A percentile compares a stretch with the other conserved stretches of the same genome.
phyloP scores from a whole-genome alignment of 2,888 invertebrate species.

The Adineta ricciae region DNA sequence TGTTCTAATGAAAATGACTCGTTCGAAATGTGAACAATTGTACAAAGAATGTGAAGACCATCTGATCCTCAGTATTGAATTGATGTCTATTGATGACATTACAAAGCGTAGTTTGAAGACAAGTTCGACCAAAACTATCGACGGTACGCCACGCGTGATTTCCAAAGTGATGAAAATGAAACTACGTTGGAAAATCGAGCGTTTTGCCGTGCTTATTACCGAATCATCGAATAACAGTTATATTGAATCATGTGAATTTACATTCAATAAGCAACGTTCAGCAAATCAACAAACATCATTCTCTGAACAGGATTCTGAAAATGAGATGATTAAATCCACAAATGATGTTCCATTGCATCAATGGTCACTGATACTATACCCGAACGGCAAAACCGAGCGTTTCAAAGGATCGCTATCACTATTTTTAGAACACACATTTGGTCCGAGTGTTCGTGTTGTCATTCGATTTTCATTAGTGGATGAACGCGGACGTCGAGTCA shows the following conservation, averaged over 20 bases:
- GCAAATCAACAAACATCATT: background rate
- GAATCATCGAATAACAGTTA: background rate
- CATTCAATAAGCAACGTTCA: background rate
- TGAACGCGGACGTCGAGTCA: background rate
- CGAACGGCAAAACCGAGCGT: background rate
- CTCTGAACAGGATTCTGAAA: background rate
- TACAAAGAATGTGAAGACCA: background rate
- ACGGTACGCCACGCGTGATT: background rate
- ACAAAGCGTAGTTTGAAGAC: background rate
- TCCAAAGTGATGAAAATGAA: slow-evolving; percentile 16
- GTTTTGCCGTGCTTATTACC: background rate
- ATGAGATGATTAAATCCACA: background rate
- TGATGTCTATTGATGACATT: background rate
- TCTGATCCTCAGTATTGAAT: background rate
- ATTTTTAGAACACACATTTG: background rate
- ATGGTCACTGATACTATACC: background rate
- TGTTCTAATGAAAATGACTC: background rate
- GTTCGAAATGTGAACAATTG: background rate
- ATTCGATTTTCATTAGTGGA: background rate
- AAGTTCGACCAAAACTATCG: background rate
- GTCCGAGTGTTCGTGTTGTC: background rate
- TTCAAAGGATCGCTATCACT: background rate
- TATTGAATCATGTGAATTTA: slow-evolving; percentile 16
- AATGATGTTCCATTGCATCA: background rate
- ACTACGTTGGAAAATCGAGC: slow-evolving; percentile 18